Base-by-base conservation (phyloP, 2,113 vertebrate species). In the Eleginops maclovinus region DNA sequence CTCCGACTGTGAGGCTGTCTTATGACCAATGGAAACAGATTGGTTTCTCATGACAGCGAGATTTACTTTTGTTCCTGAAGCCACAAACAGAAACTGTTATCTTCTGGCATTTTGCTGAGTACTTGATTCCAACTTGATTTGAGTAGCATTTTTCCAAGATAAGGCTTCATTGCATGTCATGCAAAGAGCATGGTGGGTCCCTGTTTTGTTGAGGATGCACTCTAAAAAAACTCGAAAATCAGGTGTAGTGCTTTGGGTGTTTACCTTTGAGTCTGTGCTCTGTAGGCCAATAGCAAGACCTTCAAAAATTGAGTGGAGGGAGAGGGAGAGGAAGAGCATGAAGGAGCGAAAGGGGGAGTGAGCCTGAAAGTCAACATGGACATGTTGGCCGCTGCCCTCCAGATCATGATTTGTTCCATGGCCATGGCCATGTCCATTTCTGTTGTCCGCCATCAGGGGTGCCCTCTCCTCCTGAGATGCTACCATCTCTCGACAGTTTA, bases 251-350 rank as follows among this genome's bases (percentile, higher is more conserved):
- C 8, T 40, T 21, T 46, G 9, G 4, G 9, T 64, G 60, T 21
- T 62, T 75, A 95, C 94, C 49, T 94, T 94, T 0, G 94, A 93
- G 11, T 96, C 86, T 0, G 94, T 95, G 9, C 72, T 91, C 89
- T 98, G 96, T 47, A 97, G 93, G 2, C 97, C 96, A 58, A 97
- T 96, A 13, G 97, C 96, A 0, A 98, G 93, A 1, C 97, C 96
- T 83, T 98, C 96, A 43, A 98, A 98, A 31, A 97, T 89, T 0
- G 96, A 97, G 81, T 98, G 97, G 22, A 98, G 93, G 2, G 96
- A 97, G 9, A 97, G 95, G 0, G 97, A 96, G 14, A 97, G 91
- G 91, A 97, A 95, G 64, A 98, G 96, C 83, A 96, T 84, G 51
- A 98, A 95, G 14, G 95, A 95, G 14, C 96, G 94, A 46, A 98